Percentiles rank a stretch among this genome's conserved stretches.
phyloP scores from a whole-genome alignment of 2,113 vertebrate genomes.

The Melanocharis versteri region DNA sequence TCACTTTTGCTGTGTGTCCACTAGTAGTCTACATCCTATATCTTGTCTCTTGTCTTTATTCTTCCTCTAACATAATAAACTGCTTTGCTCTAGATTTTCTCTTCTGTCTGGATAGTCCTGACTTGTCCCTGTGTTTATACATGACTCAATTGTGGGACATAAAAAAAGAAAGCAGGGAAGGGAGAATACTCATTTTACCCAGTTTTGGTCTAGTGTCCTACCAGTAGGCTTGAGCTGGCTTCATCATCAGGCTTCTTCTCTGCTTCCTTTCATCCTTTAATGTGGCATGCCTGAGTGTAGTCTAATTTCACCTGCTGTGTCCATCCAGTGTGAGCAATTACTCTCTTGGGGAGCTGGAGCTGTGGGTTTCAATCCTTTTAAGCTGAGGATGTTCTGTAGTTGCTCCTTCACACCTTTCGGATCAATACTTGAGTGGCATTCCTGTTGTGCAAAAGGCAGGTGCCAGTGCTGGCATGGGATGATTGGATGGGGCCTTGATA shows the following conservation, averaged over 20 bases:
- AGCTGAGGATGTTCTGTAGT: background rate
- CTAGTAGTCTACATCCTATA: background rate
- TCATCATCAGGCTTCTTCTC: background rate
- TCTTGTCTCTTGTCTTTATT: background rate
- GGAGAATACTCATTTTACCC: background rate
- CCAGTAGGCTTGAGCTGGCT: background rate
- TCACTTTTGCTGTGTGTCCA: background rate
- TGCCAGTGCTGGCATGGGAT: background rate
- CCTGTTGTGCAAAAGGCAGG: background rate
- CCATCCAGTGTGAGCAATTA: background rate
- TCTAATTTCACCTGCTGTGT: background rate
- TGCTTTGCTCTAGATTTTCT: background rate
- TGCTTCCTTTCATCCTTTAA: background rate
- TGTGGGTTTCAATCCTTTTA: background rate
- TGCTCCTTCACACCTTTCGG: background rate
- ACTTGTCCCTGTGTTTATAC: background rate
- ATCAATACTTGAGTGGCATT: background rate
- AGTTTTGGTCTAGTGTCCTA: background rate
- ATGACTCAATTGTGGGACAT: background rate
- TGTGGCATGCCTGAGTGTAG: background rate
- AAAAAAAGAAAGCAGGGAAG: background rate
- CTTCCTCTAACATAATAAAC: background rate
- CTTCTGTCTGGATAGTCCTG: background rate
- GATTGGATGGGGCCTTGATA: background rate
- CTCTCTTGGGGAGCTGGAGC: background rate